These are phyloP conservation scores for Stichodactyla mertensii DNA, from an alignment of 64 coral and sea anemone species.

Conservation along the genomic window DNA sequence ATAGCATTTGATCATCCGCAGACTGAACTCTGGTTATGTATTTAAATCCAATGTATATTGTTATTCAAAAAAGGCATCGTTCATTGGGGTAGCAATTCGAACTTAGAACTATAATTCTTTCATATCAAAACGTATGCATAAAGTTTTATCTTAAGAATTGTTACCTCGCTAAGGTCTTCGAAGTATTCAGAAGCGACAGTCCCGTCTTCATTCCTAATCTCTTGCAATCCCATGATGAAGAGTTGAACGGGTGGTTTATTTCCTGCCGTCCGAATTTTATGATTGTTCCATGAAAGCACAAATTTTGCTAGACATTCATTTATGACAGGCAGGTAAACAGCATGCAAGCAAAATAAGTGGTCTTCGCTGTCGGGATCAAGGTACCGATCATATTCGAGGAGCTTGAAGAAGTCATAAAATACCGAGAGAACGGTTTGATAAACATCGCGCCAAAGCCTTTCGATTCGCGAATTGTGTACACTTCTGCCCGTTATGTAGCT, in stretches of 20 bases:
- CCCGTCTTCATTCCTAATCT: slow-evolving; percentile 33
- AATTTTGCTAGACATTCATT: slow-evolving; percentile 43
- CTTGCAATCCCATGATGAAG: slow-evolving; percentile 60
- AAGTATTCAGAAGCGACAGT: slow-evolving; percentile 53
- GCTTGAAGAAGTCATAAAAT: no score
- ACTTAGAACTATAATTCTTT: not conserved
- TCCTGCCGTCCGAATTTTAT: slow-evolving; percentile 43
- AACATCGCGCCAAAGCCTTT: no score
- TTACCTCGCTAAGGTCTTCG: slow-evolving; percentile 34
- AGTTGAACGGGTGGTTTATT: slow-evolving; percentile 52
- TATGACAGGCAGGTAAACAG: slow-evolving; percentile 33
- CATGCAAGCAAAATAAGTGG: slow-evolving; percentile 38
- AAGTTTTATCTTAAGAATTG: not conserved
- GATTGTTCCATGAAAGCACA: slow-evolving; percentile 41
- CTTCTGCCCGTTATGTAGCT: no score
- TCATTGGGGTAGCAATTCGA: not conserved
- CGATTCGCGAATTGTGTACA: no score
- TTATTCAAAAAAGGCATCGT: not conserved
- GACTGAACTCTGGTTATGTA: not conserved
- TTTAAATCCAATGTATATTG: no score
- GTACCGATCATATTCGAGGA: no score
- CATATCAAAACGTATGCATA: not conserved
- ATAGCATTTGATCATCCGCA: no score
- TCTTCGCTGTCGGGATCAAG: no score
- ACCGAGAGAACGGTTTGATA: no score